A percentile compares a stretch with the other conserved stretches of the same genome.
phyloP scores from a whole-genome alignment of 2,113 vertebrate species.

The Nannospalax galili region DNA sequence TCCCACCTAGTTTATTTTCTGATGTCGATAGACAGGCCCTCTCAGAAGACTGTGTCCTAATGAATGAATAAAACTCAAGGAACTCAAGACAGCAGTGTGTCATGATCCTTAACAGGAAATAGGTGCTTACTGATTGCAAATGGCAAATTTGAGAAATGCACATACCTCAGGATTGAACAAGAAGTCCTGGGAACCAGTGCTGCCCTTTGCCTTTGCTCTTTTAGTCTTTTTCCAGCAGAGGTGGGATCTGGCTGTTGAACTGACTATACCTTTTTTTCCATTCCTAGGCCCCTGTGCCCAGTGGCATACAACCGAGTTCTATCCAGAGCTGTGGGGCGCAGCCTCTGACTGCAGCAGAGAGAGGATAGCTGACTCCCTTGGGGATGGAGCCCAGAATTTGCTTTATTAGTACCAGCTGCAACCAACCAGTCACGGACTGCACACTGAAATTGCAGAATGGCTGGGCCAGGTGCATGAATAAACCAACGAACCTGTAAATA shows the following conservation, averaged over 20 bases:
- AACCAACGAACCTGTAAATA: slow-evolving; percentile 12
- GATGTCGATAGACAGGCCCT: not conserved
- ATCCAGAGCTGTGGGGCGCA: not conserved
- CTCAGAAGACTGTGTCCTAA: not conserved
- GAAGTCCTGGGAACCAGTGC: not conserved
- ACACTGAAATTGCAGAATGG: not conserved
- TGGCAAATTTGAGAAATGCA: not conserved
- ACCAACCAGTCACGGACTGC: not conserved
- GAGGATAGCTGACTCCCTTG: not conserved
- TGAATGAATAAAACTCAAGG: not conserved
- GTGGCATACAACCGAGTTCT: not conserved
- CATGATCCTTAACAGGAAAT: not conserved
- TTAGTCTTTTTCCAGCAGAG: not conserved
- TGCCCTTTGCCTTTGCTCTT: not conserved
- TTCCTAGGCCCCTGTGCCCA: fast-evolving
- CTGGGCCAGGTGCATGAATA: slow-evolving; percentile 10
- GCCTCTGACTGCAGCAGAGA: fast-evolving
- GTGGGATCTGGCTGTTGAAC: fast-evolving
- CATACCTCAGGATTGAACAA: not conserved
- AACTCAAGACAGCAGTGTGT: not conserved
- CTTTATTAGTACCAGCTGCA: slow-evolving; percentile 52
- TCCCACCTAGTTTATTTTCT: not conserved
- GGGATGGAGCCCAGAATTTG: not conserved
- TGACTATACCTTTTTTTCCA: fast-evolving
- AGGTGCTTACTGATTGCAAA: not conserved